Base-by-base conservation (phyloP, 92 coral and sea anemone species). In the Metridium senile region DNA sequence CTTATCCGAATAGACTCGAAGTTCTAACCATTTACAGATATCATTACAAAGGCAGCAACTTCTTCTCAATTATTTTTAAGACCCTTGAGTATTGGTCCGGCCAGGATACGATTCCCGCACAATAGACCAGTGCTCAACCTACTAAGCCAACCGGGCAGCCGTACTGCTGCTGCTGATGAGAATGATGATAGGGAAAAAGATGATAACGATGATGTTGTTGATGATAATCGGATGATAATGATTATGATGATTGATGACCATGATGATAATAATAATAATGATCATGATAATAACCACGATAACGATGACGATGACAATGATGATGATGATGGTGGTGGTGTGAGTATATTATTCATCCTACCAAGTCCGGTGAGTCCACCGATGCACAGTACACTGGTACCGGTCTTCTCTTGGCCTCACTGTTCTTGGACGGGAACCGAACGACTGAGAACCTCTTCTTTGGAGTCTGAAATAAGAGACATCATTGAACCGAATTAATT, bases 301-400 rank as follows among this genome's bases (percentile, higher is more conserved):
- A 39, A 13, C 13, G 49, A 39, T 39, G 49, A 13, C 13, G 49
- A 13, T 39, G 49, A 39, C 13, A 39, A 13, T 39, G 49, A 39
- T 39, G 8, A 39, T 39, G 49, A 39, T 39, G 8, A 39, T 39
- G 49, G 13, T 39, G 49, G 6, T 39, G 49, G 13, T 39, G 49
- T 39, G 13, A 39, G 6, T 4, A 39, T 39, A 13, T 4, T 39
- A 13, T 39, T 39, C 8, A 39, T 39, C 62, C 71, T 73, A 87
- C 91, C 87, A 87, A 59, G 21, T 87, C 91, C 0, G 84, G 81
- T 34, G 81, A 81, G 32, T 82, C 81, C 45, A 62, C 72, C 28
- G 91, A 87, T 8, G 91, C 91, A 87, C 91, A 87, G 63, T 87
- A 87, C 18, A 87, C 87, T 39, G 91, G 91, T n/a, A 82, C 87